These are phyloP conservation scores for Hoplodrina blanda DNA, from an alignment of 2,888 invertebrate species.

Conservation along the genomic window DNA sequence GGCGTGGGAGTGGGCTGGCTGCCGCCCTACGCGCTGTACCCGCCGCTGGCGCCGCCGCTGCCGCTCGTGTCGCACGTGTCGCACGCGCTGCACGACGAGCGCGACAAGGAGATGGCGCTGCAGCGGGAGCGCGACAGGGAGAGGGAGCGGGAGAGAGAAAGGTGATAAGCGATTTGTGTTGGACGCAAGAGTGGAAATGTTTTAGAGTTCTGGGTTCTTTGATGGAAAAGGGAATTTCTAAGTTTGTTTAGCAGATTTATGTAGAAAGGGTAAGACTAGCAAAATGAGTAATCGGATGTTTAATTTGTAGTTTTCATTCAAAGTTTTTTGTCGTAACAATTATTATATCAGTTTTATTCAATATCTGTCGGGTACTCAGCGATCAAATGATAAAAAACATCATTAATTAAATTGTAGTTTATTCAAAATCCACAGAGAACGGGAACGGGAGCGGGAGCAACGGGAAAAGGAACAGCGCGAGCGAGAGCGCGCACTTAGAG, in stretches of 20 bases:
- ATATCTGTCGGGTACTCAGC: no score
- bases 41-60: slow-evolving; percentile 84
- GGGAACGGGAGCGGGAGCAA: slow-evolving; percentile 78
- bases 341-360: no score
- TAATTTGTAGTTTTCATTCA: no score
- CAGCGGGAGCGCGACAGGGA: slow-evolving; percentile 89
- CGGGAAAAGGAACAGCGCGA: slow-evolving; percentile 84
- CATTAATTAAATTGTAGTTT: slow-evolving; percentile 34
- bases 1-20: slow-evolving; percentile 89
- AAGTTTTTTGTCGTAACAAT: neutral
- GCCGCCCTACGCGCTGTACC: slow-evolving; percentile 89
- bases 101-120: slow-evolving; percentile 89
- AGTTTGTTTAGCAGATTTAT: no score
- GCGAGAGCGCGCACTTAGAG: slow-evolving; percentile 75
- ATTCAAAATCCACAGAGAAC: slow-evolving; percentile 56
- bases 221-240: no score
- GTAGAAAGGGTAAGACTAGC: no score
- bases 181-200: no score
- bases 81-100: slow-evolving; percentile 86
- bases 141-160: slow-evolving; percentile 81
- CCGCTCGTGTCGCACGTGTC: slow-evolving; percentile 82
- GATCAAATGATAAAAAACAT: neutral
- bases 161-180: slow-evolving; percentile 32
- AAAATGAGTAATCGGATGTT: no score
- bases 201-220: no score